A percentile compares a stretch with the other conserved stretches of the same genome.
These are phyloP conservation scores for Nothobranchius furzeri DNA, from an alignment of 2,113 vertebrate species.

Conservation along the genomic window DNA sequence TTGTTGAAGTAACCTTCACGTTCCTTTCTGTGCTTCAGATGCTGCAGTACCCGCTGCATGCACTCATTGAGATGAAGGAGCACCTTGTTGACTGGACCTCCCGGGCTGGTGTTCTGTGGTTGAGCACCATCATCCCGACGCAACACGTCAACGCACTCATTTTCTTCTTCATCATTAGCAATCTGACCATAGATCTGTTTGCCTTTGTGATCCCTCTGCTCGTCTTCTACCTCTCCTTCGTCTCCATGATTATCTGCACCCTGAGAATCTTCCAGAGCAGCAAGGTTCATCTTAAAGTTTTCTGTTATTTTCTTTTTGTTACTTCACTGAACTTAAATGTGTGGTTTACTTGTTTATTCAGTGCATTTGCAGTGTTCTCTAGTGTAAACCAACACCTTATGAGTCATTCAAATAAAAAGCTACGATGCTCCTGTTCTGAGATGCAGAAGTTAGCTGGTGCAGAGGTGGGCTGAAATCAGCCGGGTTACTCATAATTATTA, in stretches of 20 bases:
- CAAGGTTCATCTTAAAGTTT: conserved; percentile 75
- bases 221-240: conserved; percentile 95
- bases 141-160: conserved; percentile 96
- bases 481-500: too few relatives aligned
- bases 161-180: conserved; percentile 99
- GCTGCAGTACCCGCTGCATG: conserved; percentile 89
- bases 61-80: conserved; percentile 90
- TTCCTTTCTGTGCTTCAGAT: conserved; percentile 75
- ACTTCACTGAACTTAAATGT: too few relatives aligned
- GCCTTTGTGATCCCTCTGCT: conserved; percentile 91
- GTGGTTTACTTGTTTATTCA: too few relatives aligned
- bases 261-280: conserved; percentile 93
- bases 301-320: neutral
- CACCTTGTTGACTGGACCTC: conserved; percentile 92
- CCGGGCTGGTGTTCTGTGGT: conserved; percentile 94
- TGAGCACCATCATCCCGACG: conserved; percentile 92
- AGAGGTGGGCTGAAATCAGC: too few relatives aligned
- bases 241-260: conserved; percentile 97
- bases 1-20: neutral
- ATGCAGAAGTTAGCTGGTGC: too few relatives aligned
- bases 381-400: too few relatives aligned
- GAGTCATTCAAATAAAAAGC: too few relatives aligned
- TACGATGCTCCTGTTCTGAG: too few relatives aligned
- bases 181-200: conserved; percentile 93
- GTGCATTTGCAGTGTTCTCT: too few relatives aligned